phyloP scores from a whole-genome alignment of 2,113 vertebrate genomes.

The Laticauda laticaudata region DNA sequence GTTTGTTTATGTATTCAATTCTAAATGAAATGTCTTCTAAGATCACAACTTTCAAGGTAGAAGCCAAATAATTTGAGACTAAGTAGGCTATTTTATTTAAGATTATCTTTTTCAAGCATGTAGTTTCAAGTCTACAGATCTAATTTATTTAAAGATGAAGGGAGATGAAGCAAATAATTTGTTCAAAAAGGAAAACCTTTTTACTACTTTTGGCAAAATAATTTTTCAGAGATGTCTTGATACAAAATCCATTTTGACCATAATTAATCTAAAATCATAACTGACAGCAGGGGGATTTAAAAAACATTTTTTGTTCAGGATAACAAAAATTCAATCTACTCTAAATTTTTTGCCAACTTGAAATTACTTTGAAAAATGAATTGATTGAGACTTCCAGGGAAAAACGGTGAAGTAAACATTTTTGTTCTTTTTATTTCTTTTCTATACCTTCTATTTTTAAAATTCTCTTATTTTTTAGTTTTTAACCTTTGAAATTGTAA shows the following conservation, averaged over 20 bases:
- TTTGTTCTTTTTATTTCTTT: neutral
- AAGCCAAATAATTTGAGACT: neutral
- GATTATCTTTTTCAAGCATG: neutral
- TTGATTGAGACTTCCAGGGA: neutral
- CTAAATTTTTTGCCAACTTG: neutral
- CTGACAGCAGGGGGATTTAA: neutral
- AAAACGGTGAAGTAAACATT: neutral
- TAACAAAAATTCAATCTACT: neutral
- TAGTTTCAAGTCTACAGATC: neutral
- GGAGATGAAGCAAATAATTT: neutral
- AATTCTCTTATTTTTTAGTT: neutral
- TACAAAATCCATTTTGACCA: neutral
- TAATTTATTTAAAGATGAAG: neutral
- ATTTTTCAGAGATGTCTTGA: neutral
- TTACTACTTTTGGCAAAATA: neutral
- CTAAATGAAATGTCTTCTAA: neutral
- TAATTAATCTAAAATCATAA: neutral
- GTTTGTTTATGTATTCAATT: constrained; percentile 5
- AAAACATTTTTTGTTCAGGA: neutral
- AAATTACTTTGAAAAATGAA: neutral
- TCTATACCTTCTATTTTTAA: neutral
- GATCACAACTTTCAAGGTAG: constrained; percentile 2
- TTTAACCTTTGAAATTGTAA: neutral
- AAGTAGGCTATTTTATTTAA: neutral
- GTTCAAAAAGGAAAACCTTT: neutral